Conservation (phyloP, 1,140 invertebrate genomes). For the Meloidogyne hapla region DNA sequence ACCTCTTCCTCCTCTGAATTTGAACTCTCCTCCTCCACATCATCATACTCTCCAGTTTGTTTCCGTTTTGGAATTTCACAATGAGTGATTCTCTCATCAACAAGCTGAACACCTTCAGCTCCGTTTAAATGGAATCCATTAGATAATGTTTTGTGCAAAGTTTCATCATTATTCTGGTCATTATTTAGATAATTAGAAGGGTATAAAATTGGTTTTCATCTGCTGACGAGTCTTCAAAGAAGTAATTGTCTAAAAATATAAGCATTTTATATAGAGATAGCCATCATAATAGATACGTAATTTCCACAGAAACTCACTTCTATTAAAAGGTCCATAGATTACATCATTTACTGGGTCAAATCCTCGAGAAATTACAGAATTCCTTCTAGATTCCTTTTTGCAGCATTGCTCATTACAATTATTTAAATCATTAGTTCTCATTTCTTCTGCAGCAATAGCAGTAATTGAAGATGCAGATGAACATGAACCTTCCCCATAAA, state of each 20-base stretch:
- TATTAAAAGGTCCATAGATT: too few species aligned
- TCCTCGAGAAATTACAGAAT: background rate
- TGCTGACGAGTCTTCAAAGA: background rate
- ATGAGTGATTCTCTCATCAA: background rate
- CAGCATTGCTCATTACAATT: background rate
- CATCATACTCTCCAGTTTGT: background rate
- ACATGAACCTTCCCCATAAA: background rate
- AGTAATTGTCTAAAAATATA: background rate
- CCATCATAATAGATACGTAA: too few species aligned
- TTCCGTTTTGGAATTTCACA: background rate
- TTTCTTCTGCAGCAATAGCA: background rate
- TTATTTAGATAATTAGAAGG: background rate
- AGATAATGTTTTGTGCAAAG: background rate
- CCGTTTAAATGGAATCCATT: background rate
- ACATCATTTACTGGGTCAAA: background rate
- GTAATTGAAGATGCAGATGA: background rate
- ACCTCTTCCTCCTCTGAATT: slow-evolving; percentile 1
- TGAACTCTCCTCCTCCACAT: background rate
- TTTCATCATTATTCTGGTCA: background rate
- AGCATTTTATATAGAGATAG: too few species aligned
- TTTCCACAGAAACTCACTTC: too few species aligned
- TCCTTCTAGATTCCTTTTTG: background rate
- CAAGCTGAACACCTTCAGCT: background rate
- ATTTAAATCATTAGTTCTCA: background rate
- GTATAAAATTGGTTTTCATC: slow-evolving; percentile 2